These are phyloP conservation scores for Pseudomyrmex pallidus DNA, from an alignment of 1,140 invertebrate genomes.

Conservation along the genomic window DNA sequence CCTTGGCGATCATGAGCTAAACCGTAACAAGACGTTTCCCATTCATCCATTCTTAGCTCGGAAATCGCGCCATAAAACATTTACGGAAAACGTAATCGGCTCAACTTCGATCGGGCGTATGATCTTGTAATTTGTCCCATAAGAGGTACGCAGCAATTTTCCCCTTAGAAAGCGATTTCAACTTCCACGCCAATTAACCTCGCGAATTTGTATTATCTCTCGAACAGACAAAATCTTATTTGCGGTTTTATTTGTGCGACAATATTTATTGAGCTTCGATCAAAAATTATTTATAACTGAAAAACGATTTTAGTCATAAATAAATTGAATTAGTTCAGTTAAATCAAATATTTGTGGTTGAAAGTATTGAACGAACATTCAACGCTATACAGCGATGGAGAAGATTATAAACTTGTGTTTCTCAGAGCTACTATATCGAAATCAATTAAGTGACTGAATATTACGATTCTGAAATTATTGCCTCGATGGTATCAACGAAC, in stretches of 20 bases:
- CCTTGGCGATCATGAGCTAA: constrained; percentile 19
- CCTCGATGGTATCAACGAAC: not conserved
- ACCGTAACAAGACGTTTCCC: constrained; percentile 36
- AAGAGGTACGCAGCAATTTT: constrained; percentile 20
- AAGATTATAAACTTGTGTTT: not conserved
- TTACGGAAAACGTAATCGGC: constrained; percentile 48
- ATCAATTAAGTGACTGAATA: constrained; percentile 7
- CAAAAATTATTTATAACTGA: not conserved
- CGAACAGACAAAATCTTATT: not conserved
- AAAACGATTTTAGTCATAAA: constrained; percentile 11
- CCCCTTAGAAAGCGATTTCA: constrained; percentile 45
- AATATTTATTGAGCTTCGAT: not conserved
- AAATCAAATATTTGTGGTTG: not conserved
- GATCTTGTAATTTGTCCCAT: constrained; percentile 53
- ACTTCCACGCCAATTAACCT: constrained; percentile 32
- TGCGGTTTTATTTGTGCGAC: constrained; percentile 7
- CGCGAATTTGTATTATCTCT: constrained; percentile 44
- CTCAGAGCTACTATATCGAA: not conserved
- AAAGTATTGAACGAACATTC: not conserved
- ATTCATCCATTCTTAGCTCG: constrained; percentile 37
- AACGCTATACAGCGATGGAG: not conserved
- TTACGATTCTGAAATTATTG: constrained; percentile 33
- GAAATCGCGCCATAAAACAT: constrained; percentile 52
- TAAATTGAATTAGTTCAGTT: not conserved
- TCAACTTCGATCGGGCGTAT: constrained; percentile 47